These are phyloP conservation scores for Amblyjoppa proteus DNA, from an alignment of 2,888 invertebrate genomes.

Conservation along the genomic window DNA sequence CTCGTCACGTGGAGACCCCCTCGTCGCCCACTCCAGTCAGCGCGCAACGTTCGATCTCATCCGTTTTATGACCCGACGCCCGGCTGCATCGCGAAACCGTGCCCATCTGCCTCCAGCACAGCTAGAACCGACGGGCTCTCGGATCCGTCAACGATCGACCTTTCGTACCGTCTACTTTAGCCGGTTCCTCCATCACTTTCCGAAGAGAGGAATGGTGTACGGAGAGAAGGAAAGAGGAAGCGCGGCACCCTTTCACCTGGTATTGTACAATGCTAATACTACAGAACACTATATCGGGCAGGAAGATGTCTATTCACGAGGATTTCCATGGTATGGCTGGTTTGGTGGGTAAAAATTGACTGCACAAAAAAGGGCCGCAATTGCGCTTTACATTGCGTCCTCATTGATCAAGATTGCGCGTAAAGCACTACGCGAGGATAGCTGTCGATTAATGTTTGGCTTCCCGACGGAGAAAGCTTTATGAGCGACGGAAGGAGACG, in stretches of 20 bases:
- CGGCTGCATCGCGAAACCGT: constrained; percentile 54
- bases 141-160: constrained; percentile 47
- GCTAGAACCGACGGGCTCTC: not conserved
- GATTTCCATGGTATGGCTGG: not conserved
- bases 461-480: no score
- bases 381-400: no score
- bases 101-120: constrained; percentile 20
- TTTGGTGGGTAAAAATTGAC: no score
- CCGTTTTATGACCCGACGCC: constrained; percentile 63
- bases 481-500: no score
- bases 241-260: not conserved
- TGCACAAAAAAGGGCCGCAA: no score
- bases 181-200: constrained; percentile 25
- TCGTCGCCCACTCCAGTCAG: constrained; percentile 44
- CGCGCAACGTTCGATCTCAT: constrained; percentile 66
- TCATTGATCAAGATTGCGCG: no score
- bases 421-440: no score
- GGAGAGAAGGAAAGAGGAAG: constrained; percentile 6
- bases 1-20: constrained; percentile 27
- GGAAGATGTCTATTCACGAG: not conserved
- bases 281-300: not conserved
- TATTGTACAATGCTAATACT: not conserved
- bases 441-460: no score
- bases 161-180: constrained; percentile 22
- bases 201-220: not conserved